phyloP scores from a whole-genome alignment of 2,797 vertebrate species.

The Acanthiza pusilla region DNA sequence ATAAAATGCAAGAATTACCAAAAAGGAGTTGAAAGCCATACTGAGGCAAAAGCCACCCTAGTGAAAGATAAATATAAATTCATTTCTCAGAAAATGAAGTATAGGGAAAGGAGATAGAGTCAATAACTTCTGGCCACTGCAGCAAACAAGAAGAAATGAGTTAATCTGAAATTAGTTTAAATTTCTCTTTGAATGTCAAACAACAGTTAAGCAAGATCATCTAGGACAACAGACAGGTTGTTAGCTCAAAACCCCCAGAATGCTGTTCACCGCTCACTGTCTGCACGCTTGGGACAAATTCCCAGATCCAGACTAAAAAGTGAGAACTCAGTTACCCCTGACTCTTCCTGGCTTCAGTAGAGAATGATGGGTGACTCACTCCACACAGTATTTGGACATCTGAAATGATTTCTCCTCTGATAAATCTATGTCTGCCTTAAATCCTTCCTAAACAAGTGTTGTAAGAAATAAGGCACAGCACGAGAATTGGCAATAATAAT shows the following conservation, averaged over 20 bases:
- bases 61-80: not conserved
- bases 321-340: not conserved
- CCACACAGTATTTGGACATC: not conserved
- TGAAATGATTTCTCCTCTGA: not conserved
- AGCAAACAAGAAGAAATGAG: not conserved
- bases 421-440: not conserved
- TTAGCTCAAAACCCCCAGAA: not conserved
- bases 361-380: not conserved
- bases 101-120: not conserved
- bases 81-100: not conserved
- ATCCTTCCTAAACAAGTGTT: not conserved
- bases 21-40: not conserved
- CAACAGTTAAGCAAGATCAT: not conserved
- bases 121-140: not conserved
- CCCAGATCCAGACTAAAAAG: not conserved
- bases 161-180: not conserved
- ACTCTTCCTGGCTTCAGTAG: not conserved
- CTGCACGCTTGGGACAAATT: not conserved
- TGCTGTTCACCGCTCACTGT: not conserved
- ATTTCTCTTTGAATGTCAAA: not conserved
- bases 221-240: not conserved
- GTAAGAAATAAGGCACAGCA: not conserved
- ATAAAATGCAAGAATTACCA: not conserved
- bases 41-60: not conserved
- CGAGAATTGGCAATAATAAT: accelerated